A percentile compares a stretch with the other conserved stretches of the same genome.
phyloP scores from a whole-genome alignment of 2,888 invertebrate genomes.

The Clostera curtula region DNA sequence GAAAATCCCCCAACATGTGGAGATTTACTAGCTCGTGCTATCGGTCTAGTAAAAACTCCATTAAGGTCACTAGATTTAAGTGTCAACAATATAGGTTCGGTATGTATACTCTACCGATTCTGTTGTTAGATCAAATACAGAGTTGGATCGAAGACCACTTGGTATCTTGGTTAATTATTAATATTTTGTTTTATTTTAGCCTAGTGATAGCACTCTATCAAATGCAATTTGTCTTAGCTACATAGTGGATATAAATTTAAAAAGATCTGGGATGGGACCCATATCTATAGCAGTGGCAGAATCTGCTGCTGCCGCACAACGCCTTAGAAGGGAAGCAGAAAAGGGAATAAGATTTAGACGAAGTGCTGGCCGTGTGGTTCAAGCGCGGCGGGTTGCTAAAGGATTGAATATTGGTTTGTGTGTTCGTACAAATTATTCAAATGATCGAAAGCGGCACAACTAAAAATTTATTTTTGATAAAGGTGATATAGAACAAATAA shows the following conservation, averaged over 20 bases:
- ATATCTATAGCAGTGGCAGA: conserved; percentile 59
- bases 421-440: too few relatives aligned
- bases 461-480: conserved; percentile 1
- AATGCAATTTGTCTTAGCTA: conserved; percentile 66
- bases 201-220: conserved; percentile 50
- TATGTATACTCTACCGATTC: conserved; percentile 25
- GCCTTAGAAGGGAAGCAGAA: conserved; percentile 59
- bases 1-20: conserved; percentile 66
- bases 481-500: not conserved
- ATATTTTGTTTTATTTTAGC: conserved; percentile 35
- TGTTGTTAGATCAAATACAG: not conserved
- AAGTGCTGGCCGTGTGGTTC: conserved; percentile 62
- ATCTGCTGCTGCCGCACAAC: conserved; percentile 61
- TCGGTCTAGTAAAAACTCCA: conserved; percentile 65
- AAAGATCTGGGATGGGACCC: conserved; percentile 63
- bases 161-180: not conserved
- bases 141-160: not conserved
- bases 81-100: conserved; percentile 66
- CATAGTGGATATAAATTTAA: conserved; percentile 59
- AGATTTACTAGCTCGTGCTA: conserved; percentile 62
- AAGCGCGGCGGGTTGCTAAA: conserved; percentile 60
- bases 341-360: conserved; percentile 60
- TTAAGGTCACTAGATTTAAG: conserved; percentile 61
- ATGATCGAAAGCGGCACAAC: too few relatives aligned
- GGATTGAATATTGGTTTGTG: conserved; percentile 62